Base-by-base conservation (phyloP, 1,140 invertebrate species). In the Carposina sasakii region DNA sequence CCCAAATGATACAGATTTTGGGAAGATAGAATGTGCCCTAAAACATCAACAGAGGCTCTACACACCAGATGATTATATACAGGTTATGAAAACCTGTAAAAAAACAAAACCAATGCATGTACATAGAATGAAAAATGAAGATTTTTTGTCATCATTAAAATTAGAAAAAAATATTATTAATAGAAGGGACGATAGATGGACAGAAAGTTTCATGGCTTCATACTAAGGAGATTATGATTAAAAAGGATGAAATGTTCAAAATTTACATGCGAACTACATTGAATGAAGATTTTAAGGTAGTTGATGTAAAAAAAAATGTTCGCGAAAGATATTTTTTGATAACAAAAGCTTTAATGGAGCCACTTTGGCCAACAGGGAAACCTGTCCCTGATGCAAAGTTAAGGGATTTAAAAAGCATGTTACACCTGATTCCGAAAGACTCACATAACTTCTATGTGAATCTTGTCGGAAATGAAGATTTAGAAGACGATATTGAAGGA, bases 1-100 rank as follows among this genome's bases (percentile, higher is more conserved):
- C 19, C 67, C 71, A 0, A 81, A 78, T 56, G 71, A 82, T 49
- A 63, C 53, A 16, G 66, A 77, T 39, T 73, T 76, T 45, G 49
- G 59, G 12, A 55, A 68, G 46, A 60, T 75, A 26, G 65, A 75
- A 54, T 46, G 26, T 36, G 47, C 49, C 10, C 54, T 75, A 23
- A 77, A 73, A 60, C 19, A 34, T 15, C 57, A 68, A 26, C 53
- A 64, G 45, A 17, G 62, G 33, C 23, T 69, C 16, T 71, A 69
- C 48, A 49, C 57, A 17, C 49, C 58, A 8, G 41, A 55, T 12
- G 67, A 75, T 33, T 74, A 72, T 48, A 58, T 66, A 12, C 45
- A 63, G 26, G 40, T 67, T 34, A 71, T 71, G 54, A 60, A 54
- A 51, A 36, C n/a, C 13, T 60, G 60, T 21, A 51, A 57, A 43